Conservation (phyloP, 2,888 invertebrate genomes). For the Drosophila antonietae region DNA sequence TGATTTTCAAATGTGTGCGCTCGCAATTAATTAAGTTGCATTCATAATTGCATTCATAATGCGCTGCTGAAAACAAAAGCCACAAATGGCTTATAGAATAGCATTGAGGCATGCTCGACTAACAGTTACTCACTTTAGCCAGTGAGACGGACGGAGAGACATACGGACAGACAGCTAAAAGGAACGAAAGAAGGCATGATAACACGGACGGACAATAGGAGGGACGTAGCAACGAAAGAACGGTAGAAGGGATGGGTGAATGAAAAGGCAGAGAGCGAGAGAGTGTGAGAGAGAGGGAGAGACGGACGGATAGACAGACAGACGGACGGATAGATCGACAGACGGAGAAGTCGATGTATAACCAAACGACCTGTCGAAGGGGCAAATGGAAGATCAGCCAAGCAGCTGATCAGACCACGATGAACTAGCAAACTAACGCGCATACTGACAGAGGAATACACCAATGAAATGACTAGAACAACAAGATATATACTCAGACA, state of each 20-base stretch:
- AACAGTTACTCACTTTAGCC: background rate
- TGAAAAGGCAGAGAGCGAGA: background rate
- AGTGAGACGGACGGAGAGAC: background rate
- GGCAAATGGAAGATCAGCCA: too few species aligned
- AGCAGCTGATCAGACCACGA: too few species aligned
- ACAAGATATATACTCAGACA: background rate
- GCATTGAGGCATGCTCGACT: background rate
- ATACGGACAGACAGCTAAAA: too few species aligned
- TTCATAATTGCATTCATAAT: conserved; percentile 53
- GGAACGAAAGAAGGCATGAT: too few species aligned
- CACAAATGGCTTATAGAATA: background rate
- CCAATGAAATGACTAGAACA: background rate
- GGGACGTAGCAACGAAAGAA: background rate
- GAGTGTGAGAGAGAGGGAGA: too few species aligned
- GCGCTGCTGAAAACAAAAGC: conserved; percentile 21
- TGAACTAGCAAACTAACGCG: too few species aligned
- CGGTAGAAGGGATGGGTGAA: background rate
- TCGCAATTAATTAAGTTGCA: conserved; percentile 54
- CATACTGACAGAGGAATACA: background rate
- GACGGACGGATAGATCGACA: too few species aligned
- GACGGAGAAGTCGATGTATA: too few species aligned
- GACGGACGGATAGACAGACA: too few species aligned
- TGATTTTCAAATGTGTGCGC: conserved; percentile 38
- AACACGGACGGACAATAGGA: too few species aligned
- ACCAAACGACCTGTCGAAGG: too few species aligned